Evolutionary conservation across 2,888 invertebrate species (phyloP).

Genomic region (Erpobdella octoculata): DNA sequence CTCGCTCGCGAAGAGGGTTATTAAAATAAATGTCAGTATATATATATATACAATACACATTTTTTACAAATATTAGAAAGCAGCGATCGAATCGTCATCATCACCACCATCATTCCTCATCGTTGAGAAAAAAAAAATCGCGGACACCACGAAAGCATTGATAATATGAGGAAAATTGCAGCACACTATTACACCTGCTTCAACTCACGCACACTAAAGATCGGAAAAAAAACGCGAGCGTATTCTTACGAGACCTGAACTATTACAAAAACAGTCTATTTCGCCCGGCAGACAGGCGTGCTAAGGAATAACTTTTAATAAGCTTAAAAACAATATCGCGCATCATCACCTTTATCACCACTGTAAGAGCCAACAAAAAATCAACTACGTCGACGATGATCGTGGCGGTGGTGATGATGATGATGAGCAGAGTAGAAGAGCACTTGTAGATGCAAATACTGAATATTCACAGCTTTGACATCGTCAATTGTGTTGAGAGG

Average conservation of each 20-base stretch:
- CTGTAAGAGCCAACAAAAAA: background rate
- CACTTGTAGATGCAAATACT: slow-evolving; percentile 21
- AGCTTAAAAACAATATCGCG: background rate
- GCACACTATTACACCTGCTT: too few species aligned
- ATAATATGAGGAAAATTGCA: background rate
- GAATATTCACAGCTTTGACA: slow-evolving; percentile 12
- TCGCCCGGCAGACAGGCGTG: too few species aligned
- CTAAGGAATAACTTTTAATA: background rate
- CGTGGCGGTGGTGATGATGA: background rate
- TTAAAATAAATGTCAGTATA: slow-evolving; percentile 4
- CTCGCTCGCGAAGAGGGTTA: slow-evolving; percentile 3
- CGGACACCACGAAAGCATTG: background rate
- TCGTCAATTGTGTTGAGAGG: too few species aligned
- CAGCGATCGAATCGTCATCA: slow-evolving; percentile 3
- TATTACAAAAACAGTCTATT: background rate
- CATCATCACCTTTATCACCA: slow-evolving; percentile 5
- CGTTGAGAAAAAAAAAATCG: background rate
- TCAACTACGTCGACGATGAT: background rate
- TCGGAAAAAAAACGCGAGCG: background rate
- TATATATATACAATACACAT: slow-evolving; percentile 6
- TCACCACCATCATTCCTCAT: background rate
- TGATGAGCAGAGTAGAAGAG: slow-evolving; percentile 19
- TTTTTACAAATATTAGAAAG: background rate
- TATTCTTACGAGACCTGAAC: background rate
- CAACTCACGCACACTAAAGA: too few species aligned